These are phyloP conservation scores for Catocala fraxini DNA, from an alignment of 2,888 invertebrate species.

Conservation along the genomic window DNA sequence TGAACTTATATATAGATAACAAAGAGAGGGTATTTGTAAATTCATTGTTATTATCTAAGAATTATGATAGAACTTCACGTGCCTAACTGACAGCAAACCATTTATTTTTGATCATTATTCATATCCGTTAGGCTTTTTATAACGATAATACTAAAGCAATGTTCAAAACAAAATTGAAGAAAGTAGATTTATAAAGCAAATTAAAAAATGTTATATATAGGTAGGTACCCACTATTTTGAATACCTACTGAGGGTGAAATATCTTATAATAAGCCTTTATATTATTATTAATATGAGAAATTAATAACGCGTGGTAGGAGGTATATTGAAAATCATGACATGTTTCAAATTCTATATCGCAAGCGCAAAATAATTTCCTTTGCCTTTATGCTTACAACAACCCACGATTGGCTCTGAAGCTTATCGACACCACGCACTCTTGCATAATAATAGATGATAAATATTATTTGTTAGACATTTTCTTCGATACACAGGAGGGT, in stretches of 20 bases:
- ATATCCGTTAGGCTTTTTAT: neutral
- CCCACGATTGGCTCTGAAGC: slow-evolving; percentile 30
- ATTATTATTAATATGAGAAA: neutral
- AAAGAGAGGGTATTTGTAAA: too few relatives aligned
- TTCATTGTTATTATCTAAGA: neutral
- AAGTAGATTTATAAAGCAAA: too few relatives aligned
- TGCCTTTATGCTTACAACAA: slow-evolving; percentile 1
- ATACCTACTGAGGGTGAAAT: too few relatives aligned
- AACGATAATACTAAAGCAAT: neutral
- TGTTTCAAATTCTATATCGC: neutral
- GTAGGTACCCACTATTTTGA: too few relatives aligned
- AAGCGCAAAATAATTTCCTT: slow-evolving; percentile 4
- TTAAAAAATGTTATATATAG: too few relatives aligned
- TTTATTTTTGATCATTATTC: slow-evolving; percentile 12
- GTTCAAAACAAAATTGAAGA: too few relatives aligned
- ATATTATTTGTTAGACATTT: slow-evolving; percentile 64
- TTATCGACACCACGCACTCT: slow-evolving; percentile 64
- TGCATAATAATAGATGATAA: slow-evolving; percentile 66
- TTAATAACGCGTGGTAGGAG: neutral
- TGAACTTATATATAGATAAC: too few relatives aligned
- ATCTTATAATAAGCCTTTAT: too few relatives aligned
- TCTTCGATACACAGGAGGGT: slow-evolving; percentile 58
- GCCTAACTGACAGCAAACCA: neutral
- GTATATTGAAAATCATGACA: neutral
- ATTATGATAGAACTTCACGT: neutral